Evolutionary conservation across 2,888 invertebrate species (phyloP).

Genomic region (Didymodactylos carnosus): DNA sequence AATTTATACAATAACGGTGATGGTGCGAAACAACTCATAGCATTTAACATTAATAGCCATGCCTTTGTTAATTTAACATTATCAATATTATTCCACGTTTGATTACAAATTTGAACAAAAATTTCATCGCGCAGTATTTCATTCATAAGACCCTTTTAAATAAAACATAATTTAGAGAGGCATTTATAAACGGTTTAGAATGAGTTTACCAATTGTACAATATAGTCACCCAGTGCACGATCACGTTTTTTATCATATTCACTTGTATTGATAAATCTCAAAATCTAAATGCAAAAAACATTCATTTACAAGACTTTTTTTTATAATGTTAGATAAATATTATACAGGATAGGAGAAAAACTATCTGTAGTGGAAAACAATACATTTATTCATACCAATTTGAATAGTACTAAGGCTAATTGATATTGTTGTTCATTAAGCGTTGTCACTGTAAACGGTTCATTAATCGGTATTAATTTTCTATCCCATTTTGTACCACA

Average conservation of each 20-base stretch:
- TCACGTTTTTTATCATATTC: constrained; percentile 52
- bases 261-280: constrained; percentile 77
- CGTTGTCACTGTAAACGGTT: constrained; percentile 66
- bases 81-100: constrained; percentile 44
- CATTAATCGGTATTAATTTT: constrained; percentile 67
- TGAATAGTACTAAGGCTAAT: constrained; percentile 74
- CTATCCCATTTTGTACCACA: constrained; percentile 40
- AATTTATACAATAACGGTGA: constrained; percentile 64
- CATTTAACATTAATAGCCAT: constrained; percentile 72
- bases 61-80: constrained; percentile 49
- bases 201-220: constrained; percentile 52
- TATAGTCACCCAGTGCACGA: constrained; percentile 69
- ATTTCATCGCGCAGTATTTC: constrained; percentile 67
- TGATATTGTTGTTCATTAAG: constrained; percentile 69
- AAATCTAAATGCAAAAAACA: constrained; percentile 41
- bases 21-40: constrained; percentile 72
- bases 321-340: background rate
- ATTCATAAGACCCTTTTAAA: constrained; percentile 46
- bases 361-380: no score
- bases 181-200: constrained; percentile 16
- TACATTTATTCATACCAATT: constrained; percentile 42
- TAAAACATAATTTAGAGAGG: background rate
- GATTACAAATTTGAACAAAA: constrained; percentile 70
- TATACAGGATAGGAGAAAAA: no score
- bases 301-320: background rate